These are phyloP conservation scores for Cirrhinus molitorella DNA, from an alignment of 2,797 vertebrate genomes.

Conservation along the genomic window DNA sequence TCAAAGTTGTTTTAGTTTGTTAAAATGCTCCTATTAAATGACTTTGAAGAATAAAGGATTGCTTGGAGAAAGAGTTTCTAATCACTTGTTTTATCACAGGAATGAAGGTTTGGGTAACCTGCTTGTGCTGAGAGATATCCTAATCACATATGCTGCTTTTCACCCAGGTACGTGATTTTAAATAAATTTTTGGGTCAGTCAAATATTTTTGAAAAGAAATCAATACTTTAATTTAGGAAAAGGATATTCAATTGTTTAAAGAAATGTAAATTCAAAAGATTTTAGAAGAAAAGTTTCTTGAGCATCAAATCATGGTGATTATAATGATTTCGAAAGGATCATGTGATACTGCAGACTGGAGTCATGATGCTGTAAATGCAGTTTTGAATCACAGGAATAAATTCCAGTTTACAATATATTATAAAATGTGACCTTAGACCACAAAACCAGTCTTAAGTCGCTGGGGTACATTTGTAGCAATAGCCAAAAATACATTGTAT, in stretches of 20 bases:
- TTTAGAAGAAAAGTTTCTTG: not conserved
- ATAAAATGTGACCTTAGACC: too few relatives aligned
- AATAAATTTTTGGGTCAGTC: not conserved
- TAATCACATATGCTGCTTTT: slow-evolving; percentile 83
- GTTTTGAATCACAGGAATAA: not conserved
- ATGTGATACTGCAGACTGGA: not conserved
- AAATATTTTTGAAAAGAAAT: not conserved
- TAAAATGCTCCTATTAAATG: not conserved
- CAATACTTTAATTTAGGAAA: not conserved
- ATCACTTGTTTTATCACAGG: slow-evolving; percentile 65
- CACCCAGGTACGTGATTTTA: slow-evolving; percentile 74
- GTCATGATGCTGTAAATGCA: not conserved
- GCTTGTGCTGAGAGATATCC: slow-evolving; percentile 80
- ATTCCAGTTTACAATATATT: not conserved
- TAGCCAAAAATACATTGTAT: too few relatives aligned
- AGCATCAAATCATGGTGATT: not conserved
- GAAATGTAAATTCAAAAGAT: too few relatives aligned
- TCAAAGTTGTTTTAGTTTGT: not conserved
- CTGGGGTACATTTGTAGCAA: too few relatives aligned
- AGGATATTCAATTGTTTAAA: not conserved
- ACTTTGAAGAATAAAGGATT: not conserved
- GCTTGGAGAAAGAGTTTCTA: not conserved
- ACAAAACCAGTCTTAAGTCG: too few relatives aligned
- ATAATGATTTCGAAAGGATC: not conserved
- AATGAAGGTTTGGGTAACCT: slow-evolving; percentile 79